phyloP scores from a whole-genome alignment of 23 tunicate species.

The Ciona savignyi region DNA sequence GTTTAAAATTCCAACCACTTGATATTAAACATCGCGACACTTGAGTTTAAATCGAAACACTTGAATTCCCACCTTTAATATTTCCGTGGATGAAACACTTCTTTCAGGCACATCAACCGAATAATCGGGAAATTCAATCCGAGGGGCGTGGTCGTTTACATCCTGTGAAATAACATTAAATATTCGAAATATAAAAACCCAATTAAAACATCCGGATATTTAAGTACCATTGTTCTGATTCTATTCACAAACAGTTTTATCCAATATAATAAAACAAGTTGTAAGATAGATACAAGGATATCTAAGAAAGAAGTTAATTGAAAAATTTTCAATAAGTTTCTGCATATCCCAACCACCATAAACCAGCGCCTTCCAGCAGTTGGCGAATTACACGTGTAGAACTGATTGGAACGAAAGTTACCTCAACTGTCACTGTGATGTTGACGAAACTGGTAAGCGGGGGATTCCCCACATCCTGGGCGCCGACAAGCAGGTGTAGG shows the following conservation, averaged over 20 bases:
- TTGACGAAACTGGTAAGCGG: slow-evolving; percentile 2
- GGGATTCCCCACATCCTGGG: slow-evolving; percentile 54
- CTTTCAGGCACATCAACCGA: slow-evolving; percentile 20
- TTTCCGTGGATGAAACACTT: background rate
- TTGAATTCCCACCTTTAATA: background rate
- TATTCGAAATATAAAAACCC: background rate
- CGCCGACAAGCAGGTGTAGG: slow-evolving; percentile 18
- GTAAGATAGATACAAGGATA: no score
- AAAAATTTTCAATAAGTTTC: no score
- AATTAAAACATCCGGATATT: no score
- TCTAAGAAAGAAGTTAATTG: background rate
- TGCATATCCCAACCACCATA: no score
- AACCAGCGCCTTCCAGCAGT: no score
- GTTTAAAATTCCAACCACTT: no score
- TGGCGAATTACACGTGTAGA: no score
- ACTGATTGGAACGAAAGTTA: no score
- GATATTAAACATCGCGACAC: no score
- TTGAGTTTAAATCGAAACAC: background rate
- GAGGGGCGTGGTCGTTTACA: slow-evolving; percentile 43
- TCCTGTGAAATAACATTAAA: slow-evolving; percentile 17
- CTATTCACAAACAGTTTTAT: no score
- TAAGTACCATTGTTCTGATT: no score
- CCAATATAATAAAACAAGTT: no score
- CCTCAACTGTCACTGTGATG: slow-evolving; percentile 31
- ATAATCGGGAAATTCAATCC: slow-evolving; percentile 7